Conservation (phyloP, 2,888 invertebrate species). For the Drosophila imparisetae region DNA sequence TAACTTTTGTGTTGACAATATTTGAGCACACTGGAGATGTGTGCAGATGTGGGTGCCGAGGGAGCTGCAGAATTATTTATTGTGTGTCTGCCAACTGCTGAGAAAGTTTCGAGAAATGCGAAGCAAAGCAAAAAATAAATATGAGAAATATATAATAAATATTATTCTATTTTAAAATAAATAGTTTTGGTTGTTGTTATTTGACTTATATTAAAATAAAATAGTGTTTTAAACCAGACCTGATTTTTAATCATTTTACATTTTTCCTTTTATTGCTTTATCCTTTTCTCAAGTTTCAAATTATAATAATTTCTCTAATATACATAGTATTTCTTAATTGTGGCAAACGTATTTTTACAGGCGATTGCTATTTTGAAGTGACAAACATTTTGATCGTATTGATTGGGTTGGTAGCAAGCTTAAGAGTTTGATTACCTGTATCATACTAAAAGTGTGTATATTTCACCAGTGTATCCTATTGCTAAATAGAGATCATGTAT, state of each 20-base stretch:
- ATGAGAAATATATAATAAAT: not conserved
- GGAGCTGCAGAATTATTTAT: conserved; percentile 45
- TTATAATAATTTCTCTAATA: not conserved
- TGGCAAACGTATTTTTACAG: not conserved
- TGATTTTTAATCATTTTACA: not conserved
- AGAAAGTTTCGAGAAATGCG: conserved; percentile 35
- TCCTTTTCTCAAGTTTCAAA: too few relatives aligned
- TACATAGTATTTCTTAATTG: not conserved
- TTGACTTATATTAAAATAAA: not conserved
- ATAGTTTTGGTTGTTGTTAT: not conserved
- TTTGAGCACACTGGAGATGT: conserved; percentile 46
- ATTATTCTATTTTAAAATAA: not conserved
- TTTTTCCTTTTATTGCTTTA: not conserved
- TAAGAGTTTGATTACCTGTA: not conserved
- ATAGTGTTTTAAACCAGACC: not conserved
- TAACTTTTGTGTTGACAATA: conserved; percentile 72
- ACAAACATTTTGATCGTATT: too few relatives aligned
- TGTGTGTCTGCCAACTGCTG: conserved; percentile 19
- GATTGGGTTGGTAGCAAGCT: too few relatives aligned
- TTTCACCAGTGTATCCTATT: not conserved
- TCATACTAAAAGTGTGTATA: not conserved
- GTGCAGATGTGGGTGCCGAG: conserved; percentile 63
- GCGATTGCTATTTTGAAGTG: too few relatives aligned
- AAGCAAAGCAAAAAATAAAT: not conserved
- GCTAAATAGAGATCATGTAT: not conserved